Evolutionary conservation across 2,888 invertebrate genomes (phyloP).

Genomic region (Tiliacea aurago): DNA sequence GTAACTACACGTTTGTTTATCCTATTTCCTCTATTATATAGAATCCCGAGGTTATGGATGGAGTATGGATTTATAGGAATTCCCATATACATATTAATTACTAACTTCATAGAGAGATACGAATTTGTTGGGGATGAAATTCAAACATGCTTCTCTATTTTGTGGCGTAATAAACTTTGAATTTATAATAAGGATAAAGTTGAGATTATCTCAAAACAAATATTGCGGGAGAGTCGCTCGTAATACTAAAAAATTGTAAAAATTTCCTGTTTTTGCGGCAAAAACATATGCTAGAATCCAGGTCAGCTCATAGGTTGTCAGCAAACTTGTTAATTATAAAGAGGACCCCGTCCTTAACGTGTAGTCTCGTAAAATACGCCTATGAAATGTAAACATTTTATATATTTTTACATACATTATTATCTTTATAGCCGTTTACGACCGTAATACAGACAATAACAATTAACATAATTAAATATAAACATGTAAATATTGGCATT

Average conservation of each 20-base stretch:
- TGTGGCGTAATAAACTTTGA: not conserved
- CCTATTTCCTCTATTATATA: not conserved
- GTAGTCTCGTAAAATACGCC: slow-evolving; percentile 41
- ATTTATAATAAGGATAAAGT: slow-evolving; percentile 12
- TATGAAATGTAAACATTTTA: slow-evolving; percentile 51
- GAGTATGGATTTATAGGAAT: not conserved
- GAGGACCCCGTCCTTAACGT: not conserved
- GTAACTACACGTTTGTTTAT: not conserved
- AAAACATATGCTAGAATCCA: not conserved
- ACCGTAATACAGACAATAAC: slow-evolving; percentile 72
- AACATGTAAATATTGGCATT: slow-evolving; percentile 73
- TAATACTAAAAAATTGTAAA: not conserved
- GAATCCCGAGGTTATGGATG: too few species aligned
- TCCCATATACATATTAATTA: not conserved
- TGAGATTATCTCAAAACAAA: slow-evolving; percentile 7
- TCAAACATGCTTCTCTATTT: not conserved
- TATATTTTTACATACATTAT: slow-evolving; percentile 54
- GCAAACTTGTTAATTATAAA: slow-evolving; percentile 2
- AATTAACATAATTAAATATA: slow-evolving; percentile 74
- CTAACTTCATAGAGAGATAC: not conserved
- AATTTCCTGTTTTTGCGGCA: not conserved
- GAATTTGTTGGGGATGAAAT: not conserved
- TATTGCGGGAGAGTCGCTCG: not conserved
- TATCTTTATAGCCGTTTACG: slow-evolving; percentile 72
- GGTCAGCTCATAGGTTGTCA: slow-evolving; percentile 1